phyloP scores from a whole-genome alignment of 1,140 invertebrate genomes.

The Bombus huntii region DNA sequence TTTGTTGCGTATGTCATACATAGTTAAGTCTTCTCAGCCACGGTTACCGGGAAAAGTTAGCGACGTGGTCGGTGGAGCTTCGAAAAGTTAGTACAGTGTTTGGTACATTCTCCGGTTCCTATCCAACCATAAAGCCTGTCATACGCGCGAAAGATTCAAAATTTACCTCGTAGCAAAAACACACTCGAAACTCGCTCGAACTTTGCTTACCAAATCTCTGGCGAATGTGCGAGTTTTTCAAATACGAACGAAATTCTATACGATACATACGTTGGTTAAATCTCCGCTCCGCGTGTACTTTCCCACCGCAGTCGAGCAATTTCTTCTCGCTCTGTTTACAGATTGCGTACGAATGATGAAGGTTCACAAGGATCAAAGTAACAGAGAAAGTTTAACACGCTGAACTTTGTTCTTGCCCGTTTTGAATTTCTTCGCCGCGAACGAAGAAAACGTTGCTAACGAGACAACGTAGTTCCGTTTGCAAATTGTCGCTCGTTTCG shows the following conservation, averaged over 20 bases:
- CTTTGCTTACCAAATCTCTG: background rate
- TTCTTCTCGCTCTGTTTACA: background rate
- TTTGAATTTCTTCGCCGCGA: background rate
- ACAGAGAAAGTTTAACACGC: background rate
- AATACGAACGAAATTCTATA: background rate
- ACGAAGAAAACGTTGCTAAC: slow-evolving; percentile 22
- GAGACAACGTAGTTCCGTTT: slow-evolving; percentile 20
- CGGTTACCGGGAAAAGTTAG: slow-evolving; percentile 27
- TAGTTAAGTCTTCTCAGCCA: slow-evolving; percentile 19
- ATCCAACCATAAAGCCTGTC: background rate
- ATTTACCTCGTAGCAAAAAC: slow-evolving; percentile 5
- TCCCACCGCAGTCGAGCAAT: background rate
- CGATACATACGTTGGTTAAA: background rate
- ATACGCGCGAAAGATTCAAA: slow-evolving; percentile 24
- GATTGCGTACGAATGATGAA: background rate
- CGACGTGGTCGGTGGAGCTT: slow-evolving; percentile 7
- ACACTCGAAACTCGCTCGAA: background rate
- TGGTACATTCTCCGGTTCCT: background rate
- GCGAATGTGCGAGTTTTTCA: too few relatives aligned
- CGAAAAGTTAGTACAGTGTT: slow-evolving; percentile 32
- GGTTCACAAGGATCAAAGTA: background rate
- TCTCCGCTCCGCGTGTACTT: too few relatives aligned
- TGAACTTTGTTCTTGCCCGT: background rate
- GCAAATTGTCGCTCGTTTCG: slow-evolving; percentile 38
- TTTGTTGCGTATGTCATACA: slow-evolving; percentile 13